Evolutionary conservation across 23 tunicate genomes (phyloP).

Genomic region (Trididemnum nubilum): DNA sequence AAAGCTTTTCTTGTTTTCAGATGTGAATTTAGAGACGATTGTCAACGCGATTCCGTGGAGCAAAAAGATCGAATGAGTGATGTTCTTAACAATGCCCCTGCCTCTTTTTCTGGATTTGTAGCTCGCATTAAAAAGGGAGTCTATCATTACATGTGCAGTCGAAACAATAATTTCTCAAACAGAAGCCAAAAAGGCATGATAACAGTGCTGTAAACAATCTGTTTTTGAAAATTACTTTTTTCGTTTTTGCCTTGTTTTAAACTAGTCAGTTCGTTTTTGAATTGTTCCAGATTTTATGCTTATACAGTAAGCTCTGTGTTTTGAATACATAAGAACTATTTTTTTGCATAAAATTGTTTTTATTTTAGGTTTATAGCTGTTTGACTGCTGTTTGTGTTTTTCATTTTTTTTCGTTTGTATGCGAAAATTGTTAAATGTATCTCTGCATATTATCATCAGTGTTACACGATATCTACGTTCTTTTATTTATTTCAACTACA

Average conservation of each 20-base stretch:
- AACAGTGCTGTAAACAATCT: constrained; percentile 27
- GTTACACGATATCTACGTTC: too few species aligned
- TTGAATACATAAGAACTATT: too few species aligned
- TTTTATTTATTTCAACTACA: too few species aligned
- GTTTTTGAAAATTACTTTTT: not conserved
- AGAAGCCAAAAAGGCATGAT: constrained; percentile 85
- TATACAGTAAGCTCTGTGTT: too few species aligned
- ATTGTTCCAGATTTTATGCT: too few species aligned
- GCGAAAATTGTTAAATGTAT: too few species aligned
- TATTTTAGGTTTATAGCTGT: too few species aligned
- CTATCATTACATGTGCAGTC: constrained; percentile 69
- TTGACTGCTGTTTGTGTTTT: too few species aligned
- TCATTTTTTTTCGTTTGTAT: too few species aligned
- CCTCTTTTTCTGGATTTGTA: constrained; percentile 79
- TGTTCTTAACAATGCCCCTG: constrained; percentile 66
- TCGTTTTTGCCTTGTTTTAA: not conserved
- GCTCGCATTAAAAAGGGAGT: constrained; percentile 42
- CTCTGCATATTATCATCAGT: too few species aligned
- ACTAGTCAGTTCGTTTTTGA: not conserved
- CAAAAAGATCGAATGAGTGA: constrained; percentile 20
- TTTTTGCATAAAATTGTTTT: too few species aligned
- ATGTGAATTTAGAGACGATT: constrained; percentile 35
- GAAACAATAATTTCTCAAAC: constrained; percentile 92
- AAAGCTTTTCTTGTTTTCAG: constrained; percentile 18
- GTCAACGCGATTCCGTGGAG: constrained; percentile 36